phyloP scores from a whole-genome alignment of 2,888 invertebrate species.

The Tenthredo mesomela region DNA sequence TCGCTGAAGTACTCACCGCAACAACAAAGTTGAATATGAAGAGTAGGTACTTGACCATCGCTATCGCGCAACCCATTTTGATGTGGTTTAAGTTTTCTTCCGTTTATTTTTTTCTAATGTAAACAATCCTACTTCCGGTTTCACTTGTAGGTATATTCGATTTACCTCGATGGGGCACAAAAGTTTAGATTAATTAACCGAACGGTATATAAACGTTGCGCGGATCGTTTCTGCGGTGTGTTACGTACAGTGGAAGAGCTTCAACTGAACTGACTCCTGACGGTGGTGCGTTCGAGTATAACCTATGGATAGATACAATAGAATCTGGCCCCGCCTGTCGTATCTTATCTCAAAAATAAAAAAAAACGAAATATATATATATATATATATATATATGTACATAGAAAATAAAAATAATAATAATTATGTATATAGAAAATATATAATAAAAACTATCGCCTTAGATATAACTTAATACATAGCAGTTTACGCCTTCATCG shows the following conservation, averaged over 20 bases:
- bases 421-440: not conserved
- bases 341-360: slow-evolving; percentile 13
- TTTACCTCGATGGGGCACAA: not conserved
- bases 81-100: not conserved
- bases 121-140: not conserved
- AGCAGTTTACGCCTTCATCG: not conserved
- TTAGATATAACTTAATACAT: not conserved
- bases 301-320: not conserved
- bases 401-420: not conserved
- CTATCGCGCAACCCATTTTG: slow-evolving; percentile 86
- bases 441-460: not conserved
- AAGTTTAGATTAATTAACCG: not conserved
- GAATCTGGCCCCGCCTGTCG: slow-evolving; percentile 27
- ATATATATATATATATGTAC: no score
- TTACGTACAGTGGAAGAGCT: slow-evolving; percentile 29
- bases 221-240: slow-evolving; percentile 14
- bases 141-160: not conserved
- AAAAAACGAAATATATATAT: not conserved
- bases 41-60: slow-evolving; percentile 89
- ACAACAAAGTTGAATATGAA: slow-evolving; percentile 89
- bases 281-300: not conserved
- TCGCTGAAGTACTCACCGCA: slow-evolving; percentile 82
- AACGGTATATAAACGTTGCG: not conserved
- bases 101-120: not conserved
- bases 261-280: slow-evolving; percentile 34